phyloP scores from a whole-genome alignment of 2,888 invertebrate genomes.

The Leptinotarsa tumamoca region DNA sequence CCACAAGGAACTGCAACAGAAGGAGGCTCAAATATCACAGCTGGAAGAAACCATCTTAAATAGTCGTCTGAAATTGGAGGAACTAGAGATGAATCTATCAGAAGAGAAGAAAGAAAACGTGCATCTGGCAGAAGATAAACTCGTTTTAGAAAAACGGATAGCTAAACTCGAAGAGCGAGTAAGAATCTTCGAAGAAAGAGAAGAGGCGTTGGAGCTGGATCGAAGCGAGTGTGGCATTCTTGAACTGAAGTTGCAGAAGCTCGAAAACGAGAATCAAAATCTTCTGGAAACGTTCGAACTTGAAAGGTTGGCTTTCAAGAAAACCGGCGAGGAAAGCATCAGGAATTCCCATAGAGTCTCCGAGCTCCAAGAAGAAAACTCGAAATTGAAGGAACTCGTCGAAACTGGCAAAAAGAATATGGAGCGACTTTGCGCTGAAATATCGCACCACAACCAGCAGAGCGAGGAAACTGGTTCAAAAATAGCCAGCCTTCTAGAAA shows the following conservation, averaged over 20 bases:
- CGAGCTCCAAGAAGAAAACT: slow-evolving; percentile 36
- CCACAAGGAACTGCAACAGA: slow-evolving; percentile 43
- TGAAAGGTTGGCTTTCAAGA: slow-evolving; percentile 44
- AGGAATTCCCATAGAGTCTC: slow-evolving; percentile 35
- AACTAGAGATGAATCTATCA: slow-evolving; percentile 31
- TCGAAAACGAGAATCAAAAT: slow-evolving; percentile 50
- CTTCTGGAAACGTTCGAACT: slow-evolving; percentile 47
- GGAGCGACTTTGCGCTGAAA: slow-evolving; percentile 17
- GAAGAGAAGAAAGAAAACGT: slow-evolving; percentile 31
- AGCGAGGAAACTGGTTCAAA: slow-evolving; percentile 10
- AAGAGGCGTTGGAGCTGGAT: slow-evolving; percentile 43
- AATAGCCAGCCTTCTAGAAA: slow-evolving; percentile 16
- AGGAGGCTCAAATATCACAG: slow-evolving; percentile 41
- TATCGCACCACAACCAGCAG: slow-evolving; percentile 23
- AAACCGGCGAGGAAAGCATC: slow-evolving; percentile 27
- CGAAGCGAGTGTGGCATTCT: slow-evolving; percentile 46
- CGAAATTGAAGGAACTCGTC: slow-evolving; percentile 29
- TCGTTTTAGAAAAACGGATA: slow-evolving; percentile 43
- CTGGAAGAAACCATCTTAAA: slow-evolving; percentile 39
- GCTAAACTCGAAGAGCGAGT: slow-evolving; percentile 41
- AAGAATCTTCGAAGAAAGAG: slow-evolving; percentile 46
- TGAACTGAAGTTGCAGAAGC: slow-evolving; percentile 48
- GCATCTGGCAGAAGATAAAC: slow-evolving; percentile 39
- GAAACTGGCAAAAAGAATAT: slow-evolving; percentile 19
- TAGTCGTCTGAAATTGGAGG: background rate